These are phyloP conservation scores for Hippocampus kuda DNA, from an alignment of 2,797 vertebrate species.

Conservation along the genomic window DNA sequence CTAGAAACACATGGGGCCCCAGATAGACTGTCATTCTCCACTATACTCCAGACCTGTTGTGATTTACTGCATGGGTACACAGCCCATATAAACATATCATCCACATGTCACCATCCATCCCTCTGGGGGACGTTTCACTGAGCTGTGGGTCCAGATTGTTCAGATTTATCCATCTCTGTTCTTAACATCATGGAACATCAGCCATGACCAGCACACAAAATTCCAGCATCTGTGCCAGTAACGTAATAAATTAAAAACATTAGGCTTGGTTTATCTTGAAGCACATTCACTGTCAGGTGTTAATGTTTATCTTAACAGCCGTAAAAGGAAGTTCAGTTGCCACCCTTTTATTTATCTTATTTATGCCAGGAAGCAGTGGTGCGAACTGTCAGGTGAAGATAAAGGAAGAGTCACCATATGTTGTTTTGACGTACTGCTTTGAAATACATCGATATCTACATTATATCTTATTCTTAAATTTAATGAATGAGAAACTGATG, in stretches of 20 bases:
- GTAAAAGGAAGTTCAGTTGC: slow-evolving; percentile 55
- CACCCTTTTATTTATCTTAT: slow-evolving; percentile 58
- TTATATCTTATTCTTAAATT: slow-evolving; percentile 14
- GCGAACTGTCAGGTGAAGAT: slow-evolving; percentile 48
- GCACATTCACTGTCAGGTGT: slow-evolving; percentile 59
- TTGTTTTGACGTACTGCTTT: slow-evolving; percentile 33
- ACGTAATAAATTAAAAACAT: slow-evolving; percentile 25
- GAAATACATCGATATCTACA: slow-evolving; percentile 26
- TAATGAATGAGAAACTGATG: slow-evolving; percentile 32
- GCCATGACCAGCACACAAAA: slow-evolving; percentile 4
- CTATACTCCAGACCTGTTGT: slow-evolving; percentile 37
- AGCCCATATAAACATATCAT: slow-evolving; percentile 58
- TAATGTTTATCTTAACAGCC: slow-evolving; percentile 59
- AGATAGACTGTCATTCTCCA: slow-evolving; percentile 41
- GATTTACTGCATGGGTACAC: slow-evolving; percentile 58
- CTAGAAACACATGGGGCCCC: slow-evolving; percentile 55
- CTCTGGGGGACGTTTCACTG: slow-evolving; percentile 26
- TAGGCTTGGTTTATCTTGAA: slow-evolving; percentile 45
- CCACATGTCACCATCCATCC: slow-evolving; percentile 46
- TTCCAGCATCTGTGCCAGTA: slow-evolving; percentile 29
- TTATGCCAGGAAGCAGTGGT: slow-evolving; percentile 54
- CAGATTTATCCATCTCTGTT: slow-evolving; percentile 36
- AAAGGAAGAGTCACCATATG: slow-evolving; percentile 49
- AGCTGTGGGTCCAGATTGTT: slow-evolving; percentile 27
- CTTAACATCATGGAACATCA: slow-evolving; percentile 36